Evolutionary conservation across 2,888 invertebrate species (phyloP).

Genomic region (Eledone cirrhosa): DNA sequence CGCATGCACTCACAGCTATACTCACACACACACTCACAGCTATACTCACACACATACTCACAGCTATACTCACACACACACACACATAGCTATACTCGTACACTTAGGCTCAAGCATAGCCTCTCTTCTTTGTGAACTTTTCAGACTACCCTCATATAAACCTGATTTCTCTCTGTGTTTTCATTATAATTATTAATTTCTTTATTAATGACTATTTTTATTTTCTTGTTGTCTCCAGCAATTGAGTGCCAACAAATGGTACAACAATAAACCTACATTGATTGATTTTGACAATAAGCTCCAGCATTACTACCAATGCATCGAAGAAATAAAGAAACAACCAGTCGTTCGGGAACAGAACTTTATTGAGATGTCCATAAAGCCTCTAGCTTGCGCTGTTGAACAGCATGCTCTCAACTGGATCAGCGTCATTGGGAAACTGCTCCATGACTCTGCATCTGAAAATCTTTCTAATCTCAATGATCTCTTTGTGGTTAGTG

Average conservation of each 20-base stretch:
- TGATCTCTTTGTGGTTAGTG: conserved; percentile 76
- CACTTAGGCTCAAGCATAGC: too few species aligned
- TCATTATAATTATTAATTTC: too few species aligned
- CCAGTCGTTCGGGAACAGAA: conserved; percentile 60
- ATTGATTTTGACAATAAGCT: conserved; percentile 84
- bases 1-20: too few species aligned
- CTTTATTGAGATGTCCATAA: conserved; percentile 74
- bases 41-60: too few species aligned
- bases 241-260: conserved; percentile 80
- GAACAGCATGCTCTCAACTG: conserved; percentile 81
- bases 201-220: too few species aligned
- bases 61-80: too few species aligned
- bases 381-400: conserved; percentile 76
- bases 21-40: too few species aligned
- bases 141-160: too few species aligned
- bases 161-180: too few species aligned
- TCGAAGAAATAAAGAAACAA: conserved; percentile 73
- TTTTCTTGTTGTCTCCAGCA: conserved; percentile 48
- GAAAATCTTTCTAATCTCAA: conserved; percentile 77
- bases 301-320: conserved; percentile 81
- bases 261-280: conserved; percentile 74
- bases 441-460: conserved; percentile 76
- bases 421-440: conserved; percentile 78
- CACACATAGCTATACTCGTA: too few species aligned
- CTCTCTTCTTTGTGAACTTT: too few species aligned